phyloP scores from a whole-genome alignment of 1,140 invertebrate species.

The Bombus affinis region DNA sequence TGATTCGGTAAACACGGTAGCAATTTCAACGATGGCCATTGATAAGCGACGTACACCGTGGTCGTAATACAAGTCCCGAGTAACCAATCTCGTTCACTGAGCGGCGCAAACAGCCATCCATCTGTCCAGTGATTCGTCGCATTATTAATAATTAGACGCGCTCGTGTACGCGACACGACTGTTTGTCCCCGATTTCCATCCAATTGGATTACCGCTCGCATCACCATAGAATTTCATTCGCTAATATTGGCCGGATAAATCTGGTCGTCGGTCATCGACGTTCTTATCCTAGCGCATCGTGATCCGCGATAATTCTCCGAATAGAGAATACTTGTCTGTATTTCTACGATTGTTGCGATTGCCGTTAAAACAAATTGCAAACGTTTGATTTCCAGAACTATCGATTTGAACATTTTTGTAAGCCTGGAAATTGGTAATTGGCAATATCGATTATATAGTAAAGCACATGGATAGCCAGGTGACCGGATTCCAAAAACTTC shows the following conservation, averaged over 20 bases:
- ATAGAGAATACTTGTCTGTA: background rate
- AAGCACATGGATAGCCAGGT: no score
- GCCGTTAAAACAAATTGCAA: no score
- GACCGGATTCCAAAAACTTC: no score
- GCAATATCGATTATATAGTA: no score
- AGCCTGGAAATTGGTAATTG: no score
- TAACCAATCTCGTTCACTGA: slow-evolving; percentile 46
- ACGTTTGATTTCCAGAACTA: no score
- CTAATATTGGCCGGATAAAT: slow-evolving; percentile 4
- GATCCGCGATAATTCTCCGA: background rate
- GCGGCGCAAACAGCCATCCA: slow-evolving; percentile 39
- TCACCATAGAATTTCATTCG: slow-evolving; percentile 27
- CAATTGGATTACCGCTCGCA: slow-evolving; percentile 30
- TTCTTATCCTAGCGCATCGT: background rate
- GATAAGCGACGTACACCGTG: slow-evolving; percentile 29
- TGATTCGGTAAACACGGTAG: background rate
- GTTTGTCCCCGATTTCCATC: slow-evolving; percentile 46
- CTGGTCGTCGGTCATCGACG: background rate
- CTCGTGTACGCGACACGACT: background rate
- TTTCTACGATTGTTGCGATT: no score
- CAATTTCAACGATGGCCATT: slow-evolving; percentile 42
- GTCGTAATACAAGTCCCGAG: slow-evolving; percentile 38
- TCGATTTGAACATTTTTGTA: no score
- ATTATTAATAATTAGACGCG: slow-evolving; percentile 59
- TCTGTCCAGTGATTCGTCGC: slow-evolving; percentile 37